phyloP scores from a whole-genome alignment of 1,140 invertebrate species.

The Vollenhovia emeryi region DNA sequence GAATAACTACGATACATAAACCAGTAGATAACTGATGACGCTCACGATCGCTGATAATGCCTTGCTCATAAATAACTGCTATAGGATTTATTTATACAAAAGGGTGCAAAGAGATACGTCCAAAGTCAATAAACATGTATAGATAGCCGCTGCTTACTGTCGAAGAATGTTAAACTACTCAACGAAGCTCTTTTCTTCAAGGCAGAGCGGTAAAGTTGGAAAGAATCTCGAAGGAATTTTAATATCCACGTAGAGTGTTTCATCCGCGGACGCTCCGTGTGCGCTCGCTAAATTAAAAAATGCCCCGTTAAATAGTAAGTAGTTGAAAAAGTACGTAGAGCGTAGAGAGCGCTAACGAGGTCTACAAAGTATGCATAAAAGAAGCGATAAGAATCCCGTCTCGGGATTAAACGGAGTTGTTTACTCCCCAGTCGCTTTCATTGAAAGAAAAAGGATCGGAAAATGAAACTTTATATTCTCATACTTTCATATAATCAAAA shows the following conservation, averaged over 20 bases:
- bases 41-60: no score
- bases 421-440: conserved; percentile 23
- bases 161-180: conserved; percentile 44
- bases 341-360: conserved; percentile 32
- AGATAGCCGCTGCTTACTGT: neutral
- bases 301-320: conserved; percentile 61
- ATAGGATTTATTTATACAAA: conserved; percentile 29
- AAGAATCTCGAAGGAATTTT: conserved; percentile 65
- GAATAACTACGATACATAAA: neutral
- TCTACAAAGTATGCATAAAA: conserved; percentile 55
- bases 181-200: neutral
- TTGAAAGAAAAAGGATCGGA: conserved; percentile 10
- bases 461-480: conserved; percentile 44
- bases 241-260: conserved; percentile 67
- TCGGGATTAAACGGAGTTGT: conserved; percentile 48
- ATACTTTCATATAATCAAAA: conserved; percentile 39
- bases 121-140: conserved; percentile 20
- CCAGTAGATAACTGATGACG: neutral
- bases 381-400: conserved; percentile 41
- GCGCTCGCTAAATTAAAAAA: conserved; percentile 64
- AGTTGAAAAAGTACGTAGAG: conserved; percentile 49
- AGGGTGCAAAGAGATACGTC: neutral
- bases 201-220: conserved; percentile 11
- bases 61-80: neutral
- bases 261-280: conserved; percentile 14